Evolutionary conservation across 2,113 vertebrate species (phyloP).

Genomic region (Brevimyrus niger): DNA sequence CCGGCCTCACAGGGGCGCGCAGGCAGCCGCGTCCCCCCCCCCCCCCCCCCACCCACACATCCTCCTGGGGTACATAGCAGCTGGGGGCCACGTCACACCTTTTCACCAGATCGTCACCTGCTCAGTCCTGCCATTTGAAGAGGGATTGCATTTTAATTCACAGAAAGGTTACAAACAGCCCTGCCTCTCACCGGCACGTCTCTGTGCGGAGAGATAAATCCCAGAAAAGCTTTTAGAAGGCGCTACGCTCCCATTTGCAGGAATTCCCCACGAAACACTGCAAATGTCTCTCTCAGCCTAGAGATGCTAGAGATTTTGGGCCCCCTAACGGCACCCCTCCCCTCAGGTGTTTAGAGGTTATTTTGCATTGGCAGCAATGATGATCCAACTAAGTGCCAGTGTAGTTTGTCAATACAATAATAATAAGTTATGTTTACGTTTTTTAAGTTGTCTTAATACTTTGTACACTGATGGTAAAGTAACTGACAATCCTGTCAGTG

Average conservation of each 20-base stretch:
- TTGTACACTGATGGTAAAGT: no score
- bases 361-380: background rate
- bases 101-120: background rate
- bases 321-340: no score
- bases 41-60: background rate
- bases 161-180: slow-evolving; percentile 2
- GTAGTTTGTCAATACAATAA: background rate
- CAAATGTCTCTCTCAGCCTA: background rate
- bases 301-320: no score
- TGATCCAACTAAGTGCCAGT: background rate
- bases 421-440: no score
- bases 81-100: background rate
- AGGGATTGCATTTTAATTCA: background rate
- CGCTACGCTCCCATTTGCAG: background rate
- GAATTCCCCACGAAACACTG: background rate
- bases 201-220: background rate
- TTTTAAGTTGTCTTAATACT: no score
- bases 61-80: background rate
- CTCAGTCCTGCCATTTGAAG: background rate
- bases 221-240: background rate
- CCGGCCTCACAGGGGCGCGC: no score
- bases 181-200: background rate
- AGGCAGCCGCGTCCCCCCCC: no score
- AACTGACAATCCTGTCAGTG: no score
- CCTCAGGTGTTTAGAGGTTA: background rate